Base-by-base conservation (phyloP, 1,140 invertebrate genomes). In the Lepidurus arcticus region DNA sequence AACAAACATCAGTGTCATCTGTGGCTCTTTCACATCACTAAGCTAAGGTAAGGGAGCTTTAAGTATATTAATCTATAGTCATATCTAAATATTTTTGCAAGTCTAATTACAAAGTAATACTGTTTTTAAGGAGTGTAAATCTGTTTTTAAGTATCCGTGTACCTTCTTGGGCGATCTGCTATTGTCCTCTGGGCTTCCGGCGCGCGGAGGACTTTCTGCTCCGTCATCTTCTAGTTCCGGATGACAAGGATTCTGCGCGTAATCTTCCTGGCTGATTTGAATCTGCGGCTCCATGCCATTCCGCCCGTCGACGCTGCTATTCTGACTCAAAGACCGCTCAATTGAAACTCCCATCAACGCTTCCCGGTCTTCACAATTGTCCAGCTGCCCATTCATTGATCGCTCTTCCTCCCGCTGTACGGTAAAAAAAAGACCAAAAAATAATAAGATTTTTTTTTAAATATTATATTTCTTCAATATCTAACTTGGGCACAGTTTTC, bases 361-460 rank as follows among this genome's bases (percentile, higher is more conserved):
- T 11, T 65, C 53, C 16, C 21, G 16, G 53, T 65, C 53, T 65
- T 21, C 53, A 65, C 53, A 7, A 65, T 65, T 65, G 53, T 21
- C 53, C 53, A n/a, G 13, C 53, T 65, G 53, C 53, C 53, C 13
- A 65, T 65, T 65, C 53, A 65, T 65, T 65, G 53, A 65, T 65
- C 21, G 16, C n/a, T 65, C 53, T 65, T 65, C 47, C 21, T 21
- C 53, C 13, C 16, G 21, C 53, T 65, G 21, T 21, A 16, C 34
- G 2, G 34, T n/a, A 10, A 65, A 65, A 65, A 65, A 16, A 7
- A 13, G 9, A 16, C 9, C 16, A 65, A 65, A 16, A 47, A 65
- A 65, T 7, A 65, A 65, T 21, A 16, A 13, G n/a, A 21, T n/a
- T 6, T 65, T 65, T n/a, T 16, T 16, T 1, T 21, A 13, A 7